phyloP scores from a whole-genome alignment of 92 coral and sea anemone genomes.

The Epizoanthus stellaris region DNA sequence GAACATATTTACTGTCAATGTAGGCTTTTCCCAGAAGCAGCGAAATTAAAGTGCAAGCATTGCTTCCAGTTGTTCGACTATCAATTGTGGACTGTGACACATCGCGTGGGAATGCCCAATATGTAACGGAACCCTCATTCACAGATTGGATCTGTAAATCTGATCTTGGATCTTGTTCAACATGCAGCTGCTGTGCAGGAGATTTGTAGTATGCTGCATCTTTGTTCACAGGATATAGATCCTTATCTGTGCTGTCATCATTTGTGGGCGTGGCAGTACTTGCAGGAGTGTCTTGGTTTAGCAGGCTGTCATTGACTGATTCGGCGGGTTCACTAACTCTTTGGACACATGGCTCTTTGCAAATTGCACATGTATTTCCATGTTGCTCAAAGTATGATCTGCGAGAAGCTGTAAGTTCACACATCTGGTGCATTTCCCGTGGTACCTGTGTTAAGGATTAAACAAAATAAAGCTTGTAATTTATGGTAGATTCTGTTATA shows the following conservation, averaged over 20 bases:
- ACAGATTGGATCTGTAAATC: slow-evolving; percentile 11
- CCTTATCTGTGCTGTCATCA: slow-evolving; percentile 4
- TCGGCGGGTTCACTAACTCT: slow-evolving; percentile 39
- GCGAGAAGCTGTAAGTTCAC: slow-evolving; percentile 1
- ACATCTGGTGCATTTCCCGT: too few relatives aligned
- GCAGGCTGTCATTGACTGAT: slow-evolving; percentile 38
- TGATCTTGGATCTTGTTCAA: slow-evolving; percentile 1
- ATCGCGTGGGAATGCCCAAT: slow-evolving; percentile 35
- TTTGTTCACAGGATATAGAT: neutral
- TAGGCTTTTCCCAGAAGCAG: slow-evolving; percentile 57
- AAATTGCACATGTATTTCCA: slow-evolving; percentile 46
- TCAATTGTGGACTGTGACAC: slow-evolving; percentile 52
- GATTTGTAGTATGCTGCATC: slow-evolving; percentile 45
- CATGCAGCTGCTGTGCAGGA: slow-evolving; percentile 28
- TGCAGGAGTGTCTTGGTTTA: slow-evolving; percentile 15
- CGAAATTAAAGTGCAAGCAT: slow-evolving; percentile 56
- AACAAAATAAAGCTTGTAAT: too few relatives aligned
- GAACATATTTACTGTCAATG: slow-evolving; percentile 28
- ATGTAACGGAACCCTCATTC: slow-evolving; percentile 5
- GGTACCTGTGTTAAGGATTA: too few relatives aligned
- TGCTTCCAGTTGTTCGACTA: slow-evolving; percentile 47
- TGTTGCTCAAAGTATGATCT: slow-evolving; percentile 36
- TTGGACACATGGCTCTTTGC: slow-evolving; percentile 44
- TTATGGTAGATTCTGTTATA: too few relatives aligned
- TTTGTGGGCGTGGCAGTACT: neutral